Conservation (phyloP, 2,797 vertebrate genomes). For the Dallia pectoralis region DNA sequence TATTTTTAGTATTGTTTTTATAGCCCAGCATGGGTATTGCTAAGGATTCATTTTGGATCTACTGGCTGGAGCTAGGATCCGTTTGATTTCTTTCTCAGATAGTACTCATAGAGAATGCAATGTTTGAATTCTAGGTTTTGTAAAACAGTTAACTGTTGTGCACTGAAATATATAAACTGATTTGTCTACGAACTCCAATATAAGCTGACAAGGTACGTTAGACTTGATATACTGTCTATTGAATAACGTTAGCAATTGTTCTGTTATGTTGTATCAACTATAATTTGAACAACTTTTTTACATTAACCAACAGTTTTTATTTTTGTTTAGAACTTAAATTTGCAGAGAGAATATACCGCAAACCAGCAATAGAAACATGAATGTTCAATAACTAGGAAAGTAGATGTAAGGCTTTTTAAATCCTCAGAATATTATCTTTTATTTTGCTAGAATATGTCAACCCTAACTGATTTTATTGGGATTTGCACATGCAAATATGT, state of each 20-base stretch:
- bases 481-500: slow-evolving; percentile 79
- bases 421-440: slow-evolving; percentile 74
- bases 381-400: slow-evolving; percentile 84
- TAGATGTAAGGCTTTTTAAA: slow-evolving; percentile 77
- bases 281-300: slow-evolving; percentile 80
- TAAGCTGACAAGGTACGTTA: slow-evolving; percentile 77
- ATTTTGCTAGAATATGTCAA: slow-evolving; percentile 88
- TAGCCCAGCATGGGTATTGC: slow-evolving; percentile 78
- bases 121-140: slow-evolving; percentile 61
- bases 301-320: slow-evolving; percentile 69
- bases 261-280: slow-evolving; percentile 95
- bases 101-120: slow-evolving; percentile 69
- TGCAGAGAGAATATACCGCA: slow-evolving; percentile 84
- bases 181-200: slow-evolving; percentile 78
- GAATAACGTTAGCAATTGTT: slow-evolving; percentile 86
- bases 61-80: slow-evolving; percentile 58
- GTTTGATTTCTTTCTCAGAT: slow-evolving; percentile 70
- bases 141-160: slow-evolving; percentile 82
- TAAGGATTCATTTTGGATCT: slow-evolving; percentile 66
- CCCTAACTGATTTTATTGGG: slow-evolving; percentile 84
- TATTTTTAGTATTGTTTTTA: slow-evolving; percentile 78
- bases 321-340: slow-evolving; percentile 82
- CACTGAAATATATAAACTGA: slow-evolving; percentile 76
- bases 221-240: slow-evolving; percentile 80
- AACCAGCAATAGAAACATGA: slow-evolving; percentile 90